Evolutionary conservation across 2,113 vertebrate species (phyloP), one percentile per base, ranked within the genome.

Genomic region (Eubucco bourcierii): DNA sequence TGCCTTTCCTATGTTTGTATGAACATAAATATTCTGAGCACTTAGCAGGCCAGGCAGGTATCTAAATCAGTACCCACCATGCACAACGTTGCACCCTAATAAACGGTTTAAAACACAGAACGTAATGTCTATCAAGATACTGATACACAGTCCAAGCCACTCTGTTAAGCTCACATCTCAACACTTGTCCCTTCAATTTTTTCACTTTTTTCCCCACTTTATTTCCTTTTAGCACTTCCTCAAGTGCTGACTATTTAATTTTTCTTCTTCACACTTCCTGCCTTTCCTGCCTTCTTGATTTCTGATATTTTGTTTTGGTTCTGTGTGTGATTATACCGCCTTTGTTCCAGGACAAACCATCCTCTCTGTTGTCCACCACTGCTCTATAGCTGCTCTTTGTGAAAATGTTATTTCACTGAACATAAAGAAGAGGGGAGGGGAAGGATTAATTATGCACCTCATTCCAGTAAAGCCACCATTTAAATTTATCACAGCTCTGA

Each of bases 321-420:
- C 92, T 94, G 70, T 96, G 55, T 95, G 83, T 95, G 77, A 88
- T 75, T 95, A 70, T 96, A 66, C 96, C 87, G 86, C 86, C 72
- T 97, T 97, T 96, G 96, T 97, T 97, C 81, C 87, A 95, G 96
- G 92, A 97, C 94, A 97, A 96, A 84, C 95, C 96, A 97, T 95
- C 79, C 52, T 97, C 80, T 97, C 56, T 95, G 75, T 97, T 97
- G 59, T 95, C 77, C 87, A 94, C 91, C 68, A 79, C 70, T 95
- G 59, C 77, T 96, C 55, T 90, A 76, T 85, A 90, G 53, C 84
- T 91, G 72, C 73, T 94, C 84, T 87, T 84, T 79, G 91, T 96
- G 80, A 93, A 96, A 92, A 87, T 94, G 47, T 89, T 90, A 47
- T 89, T 97, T 96, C 93, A 96, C 94, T 88, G 96, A 97, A 88